Conservation (phyloP, 2,888 invertebrate species). For the Drosophila antonietae region DNA sequence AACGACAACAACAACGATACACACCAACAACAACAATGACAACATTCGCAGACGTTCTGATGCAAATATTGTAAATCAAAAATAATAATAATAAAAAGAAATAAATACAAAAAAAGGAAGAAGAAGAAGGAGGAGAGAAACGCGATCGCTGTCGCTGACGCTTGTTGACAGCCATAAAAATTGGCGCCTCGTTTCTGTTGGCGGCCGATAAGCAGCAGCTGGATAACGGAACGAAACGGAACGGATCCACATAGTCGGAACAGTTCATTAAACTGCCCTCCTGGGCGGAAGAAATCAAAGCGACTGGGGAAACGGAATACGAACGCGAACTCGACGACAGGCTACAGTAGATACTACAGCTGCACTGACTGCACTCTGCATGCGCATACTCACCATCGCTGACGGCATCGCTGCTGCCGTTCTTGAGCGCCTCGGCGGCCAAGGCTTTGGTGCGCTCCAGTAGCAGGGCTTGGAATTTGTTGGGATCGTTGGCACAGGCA, state of each 20-base stretch:
- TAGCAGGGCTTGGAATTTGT: slow-evolving; percentile 90
- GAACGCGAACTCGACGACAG: not conserved
- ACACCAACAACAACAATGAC: slow-evolving; percentile 23
- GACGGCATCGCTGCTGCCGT: slow-evolving; percentile 74
- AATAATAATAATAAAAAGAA: not conserved
- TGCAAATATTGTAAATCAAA: slow-evolving; percentile 60
- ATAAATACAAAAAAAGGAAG: not conserved
- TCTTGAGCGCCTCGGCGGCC: slow-evolving; percentile 86
- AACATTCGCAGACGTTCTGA: slow-evolving; percentile 45
- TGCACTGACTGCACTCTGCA: not conserved
- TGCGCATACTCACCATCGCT: slow-evolving; percentile 66
- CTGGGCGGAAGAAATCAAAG: slow-evolving; percentile 49
- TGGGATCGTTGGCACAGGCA: slow-evolving; percentile 85
- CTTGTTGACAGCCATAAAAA: slow-evolving; percentile 68
- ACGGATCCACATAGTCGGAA: slow-evolving; percentile 18
- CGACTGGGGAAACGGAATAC: slow-evolving; percentile 3
- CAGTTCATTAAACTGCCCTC: slow-evolving; percentile 24
- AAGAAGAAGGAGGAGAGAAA: not conserved
- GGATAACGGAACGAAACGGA: not conserved
- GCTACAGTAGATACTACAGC: slow-evolving; percentile 17
- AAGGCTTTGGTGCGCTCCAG: slow-evolving; percentile 91
- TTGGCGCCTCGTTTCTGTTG: slow-evolving; percentile 59
- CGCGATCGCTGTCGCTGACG: slow-evolving; percentile 26
- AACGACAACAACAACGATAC: slow-evolving; percentile 13
- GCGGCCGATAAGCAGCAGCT: slow-evolving; percentile 29